Evolutionary conservation across 23 tunicate genomes (phyloP).

Genomic region (Styela clava): DNA sequence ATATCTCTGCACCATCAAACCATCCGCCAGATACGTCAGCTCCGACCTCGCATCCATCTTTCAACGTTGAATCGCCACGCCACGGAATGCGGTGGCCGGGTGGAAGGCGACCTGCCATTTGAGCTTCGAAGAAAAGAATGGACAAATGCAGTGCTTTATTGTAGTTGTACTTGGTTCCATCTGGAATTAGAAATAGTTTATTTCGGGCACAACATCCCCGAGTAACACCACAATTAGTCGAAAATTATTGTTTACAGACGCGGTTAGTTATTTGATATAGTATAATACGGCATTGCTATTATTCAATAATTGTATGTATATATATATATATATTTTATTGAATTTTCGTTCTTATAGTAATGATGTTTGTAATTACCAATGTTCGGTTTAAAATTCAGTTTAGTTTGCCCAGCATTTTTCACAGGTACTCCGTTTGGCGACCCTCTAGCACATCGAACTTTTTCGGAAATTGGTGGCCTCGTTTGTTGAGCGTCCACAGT

Average conservation of each 20-base stretch:
- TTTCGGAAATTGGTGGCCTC: background rate
- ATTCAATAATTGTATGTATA: no score
- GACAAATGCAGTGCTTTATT: constrained; percentile 82
- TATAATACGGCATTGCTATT: no score
- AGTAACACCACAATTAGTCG: no score
- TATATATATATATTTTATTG: no score
- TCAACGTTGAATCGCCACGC: constrained; percentile 93
- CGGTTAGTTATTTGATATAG: no score
- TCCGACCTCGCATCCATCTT: constrained; percentile 96
- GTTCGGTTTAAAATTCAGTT: constrained; percentile 16
- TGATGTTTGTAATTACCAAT: background rate
- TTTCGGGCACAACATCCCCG: no score
- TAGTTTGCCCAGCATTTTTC: background rate
- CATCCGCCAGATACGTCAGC: constrained; percentile 86
- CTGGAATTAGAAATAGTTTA: no score
- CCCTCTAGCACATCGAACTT: background rate
- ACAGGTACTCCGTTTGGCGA: constrained; percentile 16
- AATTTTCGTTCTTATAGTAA: no score
- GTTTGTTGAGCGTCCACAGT: background rate
- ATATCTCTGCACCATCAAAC: constrained; percentile 98
- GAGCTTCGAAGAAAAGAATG: constrained; percentile 93
- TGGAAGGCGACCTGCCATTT: constrained; percentile 85
- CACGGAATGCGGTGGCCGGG: constrained; percentile 72
- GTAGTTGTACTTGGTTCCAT: constrained; percentile 68
- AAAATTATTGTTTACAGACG: no score